phyloP scores from a whole-genome alignment of 2,888 invertebrate species.

The Noctua janthina region DNA sequence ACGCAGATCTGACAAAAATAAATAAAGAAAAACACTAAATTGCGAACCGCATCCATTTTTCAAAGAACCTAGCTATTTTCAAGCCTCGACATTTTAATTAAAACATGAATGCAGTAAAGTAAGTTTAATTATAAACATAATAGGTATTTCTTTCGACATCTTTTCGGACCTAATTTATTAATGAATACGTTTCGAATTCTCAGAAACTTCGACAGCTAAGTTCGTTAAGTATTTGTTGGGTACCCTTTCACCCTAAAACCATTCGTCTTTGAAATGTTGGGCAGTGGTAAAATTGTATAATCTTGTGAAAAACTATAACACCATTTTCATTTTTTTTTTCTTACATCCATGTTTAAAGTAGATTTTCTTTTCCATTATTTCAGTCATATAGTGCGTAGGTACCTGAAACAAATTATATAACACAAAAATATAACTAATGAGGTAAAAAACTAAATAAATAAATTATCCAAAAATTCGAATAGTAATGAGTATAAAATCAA shows the following conservation, averaged over 20 bases:
- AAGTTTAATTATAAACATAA: slow-evolving; percentile 28
- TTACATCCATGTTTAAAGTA: slow-evolving; percentile 3
- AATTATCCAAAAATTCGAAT: slow-evolving; percentile 65
- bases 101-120: slow-evolving; percentile 29
- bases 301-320: background rate
- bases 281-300: background rate
- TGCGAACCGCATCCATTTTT: background rate
- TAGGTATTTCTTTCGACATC: slow-evolving; percentile 39
- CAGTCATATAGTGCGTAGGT: slow-evolving; percentile 58
- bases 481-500: slow-evolving; percentile 69
- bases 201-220: slow-evolving; percentile 48
- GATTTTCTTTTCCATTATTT: slow-evolving; percentile 17
- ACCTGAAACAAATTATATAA: slow-evolving; percentile 59
- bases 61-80: background rate
- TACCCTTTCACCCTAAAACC: slow-evolving; percentile 37
- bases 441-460: slow-evolving; percentile 42
- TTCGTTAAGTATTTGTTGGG: slow-evolving; percentile 62
- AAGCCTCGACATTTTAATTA: slow-evolving; percentile 5
- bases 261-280: slow-evolving; percentile 30
- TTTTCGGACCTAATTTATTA: slow-evolving; percentile 46
- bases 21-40: background rate
- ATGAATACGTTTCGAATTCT: slow-evolving; percentile 54
- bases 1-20: background rate
- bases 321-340: background rate
- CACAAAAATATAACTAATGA: slow-evolving; percentile 49